A percentile compares a stretch with the other conserved stretches of the same genome.
phyloP scores from a whole-genome alignment of 2,888 invertebrate genomes.

The Eustalomyia histrio region DNA sequence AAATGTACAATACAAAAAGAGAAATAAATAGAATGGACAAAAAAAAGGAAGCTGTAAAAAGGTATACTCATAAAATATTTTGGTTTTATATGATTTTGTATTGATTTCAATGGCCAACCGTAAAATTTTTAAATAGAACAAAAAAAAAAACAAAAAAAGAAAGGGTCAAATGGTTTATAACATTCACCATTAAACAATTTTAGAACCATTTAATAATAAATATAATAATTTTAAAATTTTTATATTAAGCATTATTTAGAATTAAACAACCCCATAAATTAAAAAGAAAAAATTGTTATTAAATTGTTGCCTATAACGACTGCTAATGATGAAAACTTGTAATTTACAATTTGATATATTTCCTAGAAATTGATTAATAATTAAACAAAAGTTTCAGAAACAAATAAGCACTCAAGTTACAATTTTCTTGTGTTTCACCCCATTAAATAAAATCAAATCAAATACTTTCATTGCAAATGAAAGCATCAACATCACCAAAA shows the following conservation, averaged over 20 bases:
- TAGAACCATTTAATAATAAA: not conserved
- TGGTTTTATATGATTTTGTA: slow-evolving; percentile 5
- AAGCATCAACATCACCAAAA: not conserved
- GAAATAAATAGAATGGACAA: slow-evolving; percentile 18
- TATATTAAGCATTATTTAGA: not conserved
- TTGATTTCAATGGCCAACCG: slow-evolving; percentile 19
- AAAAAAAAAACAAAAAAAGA: not conserved
- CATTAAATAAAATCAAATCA: not conserved
- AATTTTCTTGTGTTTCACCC: too few species aligned
- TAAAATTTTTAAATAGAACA: not conserved
- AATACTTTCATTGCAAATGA: not conserved
- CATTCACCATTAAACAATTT: slow-evolving; percentile 7
- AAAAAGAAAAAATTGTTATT: not conserved
- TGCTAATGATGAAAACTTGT: slow-evolving; percentile 36
- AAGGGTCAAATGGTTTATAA: slow-evolving; percentile 2
- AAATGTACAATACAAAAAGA: slow-evolving; percentile 16
- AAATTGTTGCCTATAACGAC: slow-evolving; percentile 10
- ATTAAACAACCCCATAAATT: not conserved
- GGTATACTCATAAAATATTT: slow-evolving; percentile 3
- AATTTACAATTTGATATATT: slow-evolving; percentile 39
- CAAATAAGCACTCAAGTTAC: slow-evolving; percentile 29
- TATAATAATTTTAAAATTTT: not conserved
- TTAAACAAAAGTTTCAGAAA: slow-evolving; percentile 24
- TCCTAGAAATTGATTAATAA: slow-evolving; percentile 34
- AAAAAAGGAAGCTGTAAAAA: slow-evolving; percentile 35